Evolutionary conservation across 2,888 invertebrate species (phyloP).

Genomic region (Omphaloscelis lunosa): DNA sequence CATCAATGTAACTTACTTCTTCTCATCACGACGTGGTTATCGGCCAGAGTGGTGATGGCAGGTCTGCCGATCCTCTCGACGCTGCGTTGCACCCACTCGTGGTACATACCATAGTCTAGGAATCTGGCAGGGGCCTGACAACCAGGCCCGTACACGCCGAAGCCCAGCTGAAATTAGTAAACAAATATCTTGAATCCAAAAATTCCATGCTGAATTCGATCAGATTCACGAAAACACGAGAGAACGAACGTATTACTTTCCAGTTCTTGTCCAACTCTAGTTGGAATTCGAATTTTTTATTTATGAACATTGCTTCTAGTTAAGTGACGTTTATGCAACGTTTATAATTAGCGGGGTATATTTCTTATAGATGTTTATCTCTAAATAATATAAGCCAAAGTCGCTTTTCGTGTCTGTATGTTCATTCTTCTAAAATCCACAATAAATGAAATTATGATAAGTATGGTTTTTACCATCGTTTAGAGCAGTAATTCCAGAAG

Average conservation of each 20-base stretch:
- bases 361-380: too few relatives aligned
- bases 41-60: constrained; percentile 72
- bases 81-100: constrained; percentile 72
- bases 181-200: background rate
- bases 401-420: too few relatives aligned
- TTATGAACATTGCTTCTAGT: too few relatives aligned
- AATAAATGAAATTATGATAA: too few relatives aligned
- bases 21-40: constrained; percentile 73
- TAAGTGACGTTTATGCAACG: too few relatives aligned
- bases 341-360: too few relatives aligned
- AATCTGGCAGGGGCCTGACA: constrained; percentile 78
- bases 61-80: constrained; percentile 73
- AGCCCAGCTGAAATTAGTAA: constrained; percentile 72
- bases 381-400: too few relatives aligned
- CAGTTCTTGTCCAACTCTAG: background rate
- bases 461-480: too few relatives aligned
- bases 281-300: background rate
- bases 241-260: background rate
- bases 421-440: too few relatives aligned
- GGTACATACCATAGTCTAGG: constrained; percentile 76
- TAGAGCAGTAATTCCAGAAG: too few relatives aligned
- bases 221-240: background rate
- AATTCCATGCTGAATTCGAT: background rate
- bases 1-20: constrained; percentile 65
- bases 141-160: constrained; percentile 79